Evolutionary conservation across 2,888 invertebrate species (phyloP), one percentile per base, ranked within the genome.

Genomic region (Orthonychiurus folsomi): DNA sequence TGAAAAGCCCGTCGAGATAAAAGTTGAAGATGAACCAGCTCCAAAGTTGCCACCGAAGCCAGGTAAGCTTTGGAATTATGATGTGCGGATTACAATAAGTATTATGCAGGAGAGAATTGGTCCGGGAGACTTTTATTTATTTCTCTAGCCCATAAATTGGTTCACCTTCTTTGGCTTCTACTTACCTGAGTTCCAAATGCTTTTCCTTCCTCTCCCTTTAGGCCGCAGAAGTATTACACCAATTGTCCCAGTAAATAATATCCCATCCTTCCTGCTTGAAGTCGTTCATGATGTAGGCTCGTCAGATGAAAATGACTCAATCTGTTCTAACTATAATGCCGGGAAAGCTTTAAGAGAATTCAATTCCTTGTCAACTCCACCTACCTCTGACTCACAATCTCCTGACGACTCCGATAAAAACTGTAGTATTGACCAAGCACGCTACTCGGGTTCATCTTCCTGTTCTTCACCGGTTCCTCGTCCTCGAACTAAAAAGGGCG

Each of bases 11-110:
- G 15, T 37, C 37, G 9, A 37, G 37, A n/a, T n/a, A n/a, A n/a
- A n/a, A n/a, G n/a, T n/a, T n/a, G 37, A 75, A 52, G 69, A 65
- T 28, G 78, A 78, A 63, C 73, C 79, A 55, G 84, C 84, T 70
- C 87, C 88, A 3, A 79, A 80, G 64, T 78, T 89, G 68, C 89
- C 89, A 67, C 87, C 88, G 23, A 89, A 89, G 80, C 88, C 88
- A 74, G 82, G 86, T 86, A 75, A 78, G 77, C 69, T 53, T n/a
- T n/a, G n/a, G 15, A 37, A 37, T 37, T 37, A 9, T 37, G 15
- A 37, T 9, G 15, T 37, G 5, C 15, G 37, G 37, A 5, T 37
- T 5, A 52, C n/a, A n/a, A 9, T 52, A 3, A 18, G 3, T 52
- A 21, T 3, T 12, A 15, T 52, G 23, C 52, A 52, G 3, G n/a